Conservation (phyloP, 1,140 invertebrate species). For the Drosophila biarmipes region DNA sequence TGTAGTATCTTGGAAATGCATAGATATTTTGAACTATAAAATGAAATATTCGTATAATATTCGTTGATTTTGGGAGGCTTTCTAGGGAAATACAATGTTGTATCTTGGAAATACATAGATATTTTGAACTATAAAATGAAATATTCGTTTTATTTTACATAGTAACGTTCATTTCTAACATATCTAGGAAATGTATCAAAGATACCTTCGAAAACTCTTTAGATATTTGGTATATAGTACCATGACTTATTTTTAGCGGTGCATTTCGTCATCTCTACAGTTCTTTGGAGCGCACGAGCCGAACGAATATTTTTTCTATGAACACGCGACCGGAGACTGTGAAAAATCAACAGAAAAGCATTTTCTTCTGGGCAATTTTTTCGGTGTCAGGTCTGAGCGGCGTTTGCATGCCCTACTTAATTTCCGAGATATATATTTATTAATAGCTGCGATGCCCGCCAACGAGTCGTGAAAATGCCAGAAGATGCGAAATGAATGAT, state of each 20-base stretch:
- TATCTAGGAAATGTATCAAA: too few relatives aligned
- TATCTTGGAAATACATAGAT: too few relatives aligned
- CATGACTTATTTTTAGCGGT: slow-evolving; percentile 6
- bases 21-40: background rate
- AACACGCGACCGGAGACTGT: slow-evolving; percentile 70
- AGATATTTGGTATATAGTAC: background rate
- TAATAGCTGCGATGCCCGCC: slow-evolving; percentile 43
- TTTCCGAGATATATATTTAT: slow-evolving; percentile 37
- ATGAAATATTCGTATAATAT: background rate
- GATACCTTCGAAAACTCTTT: background rate
- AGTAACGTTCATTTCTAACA: too few relatives aligned
- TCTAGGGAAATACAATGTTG: background rate
- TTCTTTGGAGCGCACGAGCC: slow-evolving; percentile 57
- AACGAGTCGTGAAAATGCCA: slow-evolving; percentile 39
- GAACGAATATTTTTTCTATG: slow-evolving; percentile 29
- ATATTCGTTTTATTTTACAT: too few relatives aligned
- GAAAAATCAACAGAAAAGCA: slow-evolving; percentile 66
- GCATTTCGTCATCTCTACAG: slow-evolving; percentile 10
- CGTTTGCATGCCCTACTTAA: slow-evolving; percentile 73
- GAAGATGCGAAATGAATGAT: slow-evolving; percentile 39
- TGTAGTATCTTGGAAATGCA: too few relatives aligned
- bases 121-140: background rate
- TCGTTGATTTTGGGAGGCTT: background rate
- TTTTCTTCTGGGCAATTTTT: slow-evolving; percentile 28
- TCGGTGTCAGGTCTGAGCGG: slow-evolving; percentile 51